phyloP scores from a whole-genome alignment of 2,113 vertebrate species.

The Brachyhypopomus gauderio region DNA sequence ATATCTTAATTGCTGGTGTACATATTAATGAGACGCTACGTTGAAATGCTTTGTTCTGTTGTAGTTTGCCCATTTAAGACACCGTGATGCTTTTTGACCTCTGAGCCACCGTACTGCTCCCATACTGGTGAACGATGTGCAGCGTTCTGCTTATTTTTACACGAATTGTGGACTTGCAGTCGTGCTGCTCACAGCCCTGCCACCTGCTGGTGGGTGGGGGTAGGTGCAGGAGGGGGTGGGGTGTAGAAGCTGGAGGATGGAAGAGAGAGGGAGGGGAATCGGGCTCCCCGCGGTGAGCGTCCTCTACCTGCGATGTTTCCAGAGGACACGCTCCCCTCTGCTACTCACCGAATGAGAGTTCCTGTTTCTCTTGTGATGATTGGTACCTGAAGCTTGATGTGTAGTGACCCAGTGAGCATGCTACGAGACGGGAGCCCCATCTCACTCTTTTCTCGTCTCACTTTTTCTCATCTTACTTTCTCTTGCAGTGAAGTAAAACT shows the following conservation, averaged over 20 bases:
- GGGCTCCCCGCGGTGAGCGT: not conserved
- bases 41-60: too few relatives aligned
- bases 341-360: not conserved
- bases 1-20: too few relatives aligned
- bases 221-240: too few relatives aligned
- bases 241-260: too few relatives aligned
- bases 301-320: not conserved
- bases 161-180: not conserved
- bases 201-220: too few relatives aligned
- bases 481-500: slow-evolving; percentile 86
- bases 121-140: too few relatives aligned
- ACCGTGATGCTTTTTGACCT: not conserved
- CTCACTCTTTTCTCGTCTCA: not conserved
- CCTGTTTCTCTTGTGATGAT: not conserved
- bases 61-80: too few relatives aligned
- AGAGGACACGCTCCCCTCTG: not conserved
- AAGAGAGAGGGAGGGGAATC: not conserved
- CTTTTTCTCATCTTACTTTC: slow-evolving; percentile 23
- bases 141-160: not conserved
- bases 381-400: not conserved
- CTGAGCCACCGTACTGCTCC: not conserved
- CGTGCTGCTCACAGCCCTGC: too few relatives aligned
- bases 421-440: not conserved
- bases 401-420: not conserved
- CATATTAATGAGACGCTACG: too few relatives aligned